Conservation (phyloP, 2,797 vertebrate genomes). For the Rousettus madagascariensis region DNA sequence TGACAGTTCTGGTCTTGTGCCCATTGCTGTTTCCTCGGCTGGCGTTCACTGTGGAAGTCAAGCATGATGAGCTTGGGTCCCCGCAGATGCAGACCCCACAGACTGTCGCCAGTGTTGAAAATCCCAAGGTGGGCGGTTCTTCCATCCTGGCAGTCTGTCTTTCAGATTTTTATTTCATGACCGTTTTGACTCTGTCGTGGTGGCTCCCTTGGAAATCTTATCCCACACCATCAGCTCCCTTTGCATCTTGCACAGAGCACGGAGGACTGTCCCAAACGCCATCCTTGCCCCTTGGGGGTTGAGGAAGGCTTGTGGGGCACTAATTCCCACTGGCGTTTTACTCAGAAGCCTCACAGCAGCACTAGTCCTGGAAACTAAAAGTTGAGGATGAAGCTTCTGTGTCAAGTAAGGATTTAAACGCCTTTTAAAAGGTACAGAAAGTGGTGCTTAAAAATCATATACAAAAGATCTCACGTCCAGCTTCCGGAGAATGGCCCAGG, state of each 20-base stretch:
- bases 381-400: background rate
- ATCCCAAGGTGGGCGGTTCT: background rate
- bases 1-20: background rate
- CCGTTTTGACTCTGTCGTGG: background rate
- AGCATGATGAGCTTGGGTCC: background rate
- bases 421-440: background rate
- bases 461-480: background rate
- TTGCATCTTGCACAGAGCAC: fast-evolving
- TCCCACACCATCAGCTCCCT: background rate
- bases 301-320: background rate
- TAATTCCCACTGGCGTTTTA: background rate
- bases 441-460: background rate
- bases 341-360: background rate
- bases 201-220: background rate
- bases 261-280: background rate
- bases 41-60: background rate
- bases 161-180: background rate
- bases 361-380: background rate
- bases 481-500: background rate
- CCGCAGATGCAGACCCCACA: background rate
- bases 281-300: background rate
- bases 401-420: background rate
- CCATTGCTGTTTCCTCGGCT: background rate
- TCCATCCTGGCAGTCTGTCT: background rate
- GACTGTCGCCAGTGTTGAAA: background rate